Base-by-base conservation (phyloP, 1,140 invertebrate genomes). In the Cecropterus lyciades region DNA sequence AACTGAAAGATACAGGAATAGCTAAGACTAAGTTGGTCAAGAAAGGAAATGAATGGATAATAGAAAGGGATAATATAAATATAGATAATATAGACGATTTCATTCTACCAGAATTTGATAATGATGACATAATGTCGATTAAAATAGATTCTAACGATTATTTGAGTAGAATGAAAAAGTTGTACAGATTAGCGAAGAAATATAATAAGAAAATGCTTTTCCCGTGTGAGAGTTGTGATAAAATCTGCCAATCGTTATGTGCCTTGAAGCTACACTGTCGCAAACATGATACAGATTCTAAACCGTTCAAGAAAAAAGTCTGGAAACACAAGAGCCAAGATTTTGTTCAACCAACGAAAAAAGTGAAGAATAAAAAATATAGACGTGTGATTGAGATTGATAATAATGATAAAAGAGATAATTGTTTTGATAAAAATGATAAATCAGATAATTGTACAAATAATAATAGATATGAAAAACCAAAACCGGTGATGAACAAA, bases 191-290 rank as follows among this genome's bases (percentile, higher is more conserved):
- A 30, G 79, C 80, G 0, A 86, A 83, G 43, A 80, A 65, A 2
- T 70, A 72, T 15, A 80, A 79, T 0, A 30, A 64, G 7, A 75
- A 76, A 67, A 87, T 90, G 64, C 27, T 90, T 0, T 88, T 77
- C 15, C 87, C 87, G 0, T 90, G 87, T 15, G 72, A 87, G 2
- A 65, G 56, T 17, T 90, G 87, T 10, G 75, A 82, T 0, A 90
- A 88, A 64, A 75, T 87, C 0, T 90, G 87, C 52, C 82, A 82
- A 16, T 81, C 73, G 5, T 53, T 88, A 0, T 67, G 72, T 27
- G 87, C 85, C 0, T 68, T 90, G 6, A 87, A 80, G 55, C 15
- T 88, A 9, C 87, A 90, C 52, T 67, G 40, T 9, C 67, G 85
- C 10, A 76, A 62, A 56, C 87, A 90, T 17, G 75, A 85, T 14